These are phyloP conservation scores for Mesocricetus auratus DNA, from an alignment of 2,113 vertebrate species.

Conservation along the genomic window DNA sequence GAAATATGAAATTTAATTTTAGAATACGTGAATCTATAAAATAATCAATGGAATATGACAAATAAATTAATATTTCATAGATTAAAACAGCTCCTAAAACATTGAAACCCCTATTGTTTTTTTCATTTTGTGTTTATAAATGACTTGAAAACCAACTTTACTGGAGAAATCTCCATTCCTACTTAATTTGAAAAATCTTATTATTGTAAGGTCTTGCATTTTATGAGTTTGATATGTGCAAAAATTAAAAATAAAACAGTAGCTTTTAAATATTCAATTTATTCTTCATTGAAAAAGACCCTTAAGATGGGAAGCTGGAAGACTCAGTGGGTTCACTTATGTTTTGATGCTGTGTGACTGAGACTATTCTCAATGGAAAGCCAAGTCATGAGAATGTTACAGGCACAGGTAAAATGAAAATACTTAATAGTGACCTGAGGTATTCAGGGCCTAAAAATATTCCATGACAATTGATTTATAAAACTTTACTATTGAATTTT, in stretches of 20 bases:
- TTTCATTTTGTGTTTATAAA: slow-evolving; percentile 35
- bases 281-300: not conserved
- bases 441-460: slow-evolving; percentile 14
- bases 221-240: not conserved
- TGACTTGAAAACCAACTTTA: slow-evolving; percentile 26
- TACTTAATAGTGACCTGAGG: not conserved
- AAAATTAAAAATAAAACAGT: not conserved
- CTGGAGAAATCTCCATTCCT: not conserved
- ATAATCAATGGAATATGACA: not conserved
- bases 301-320: slow-evolving; percentile 33
- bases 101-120: slow-evolving; percentile 23
- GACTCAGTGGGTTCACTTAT: not conserved
- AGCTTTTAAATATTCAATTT: slow-evolving; percentile 46
- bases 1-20: not conserved
- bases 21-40: not conserved
- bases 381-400: slow-evolving; percentile 45
- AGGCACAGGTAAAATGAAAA: slow-evolving; percentile 47
- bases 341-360: slow-evolving; percentile 57
- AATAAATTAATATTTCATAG: not conserved
- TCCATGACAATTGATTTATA: slow-evolving; percentile 46
- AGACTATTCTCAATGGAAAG: slow-evolving; percentile 26
- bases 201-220: not conserved
- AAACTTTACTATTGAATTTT: slow-evolving; percentile 44
- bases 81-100: not conserved
- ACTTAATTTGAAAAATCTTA: slow-evolving; percentile 15